Percentiles rank a stretch among this genome's conserved stretches.
phyloP scores from a whole-genome alignment of 2,113 vertebrate genomes.

The Propithecus coquereli region DNA sequence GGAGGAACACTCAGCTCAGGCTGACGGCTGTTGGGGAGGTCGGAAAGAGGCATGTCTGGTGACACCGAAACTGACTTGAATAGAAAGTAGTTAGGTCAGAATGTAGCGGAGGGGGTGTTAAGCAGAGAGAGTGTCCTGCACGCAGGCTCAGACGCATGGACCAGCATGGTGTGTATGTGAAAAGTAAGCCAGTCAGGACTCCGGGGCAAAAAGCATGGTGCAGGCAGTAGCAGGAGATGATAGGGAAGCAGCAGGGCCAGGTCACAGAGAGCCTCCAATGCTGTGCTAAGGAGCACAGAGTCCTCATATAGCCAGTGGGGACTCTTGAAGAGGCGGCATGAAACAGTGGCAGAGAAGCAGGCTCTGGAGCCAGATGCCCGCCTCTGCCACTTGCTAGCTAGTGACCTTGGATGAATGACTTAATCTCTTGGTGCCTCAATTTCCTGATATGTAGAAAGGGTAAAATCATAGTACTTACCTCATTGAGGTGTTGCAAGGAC shows the following conservation, averaged over 20 bases:
- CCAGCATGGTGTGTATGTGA: neutral
- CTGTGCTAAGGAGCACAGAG: neutral
- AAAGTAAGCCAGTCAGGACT: neutral
- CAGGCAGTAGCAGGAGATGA: neutral
- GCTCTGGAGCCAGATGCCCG: neutral
- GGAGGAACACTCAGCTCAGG: neutral
- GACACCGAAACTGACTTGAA: neutral
- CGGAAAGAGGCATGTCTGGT: neutral
- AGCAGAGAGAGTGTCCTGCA: neutral
- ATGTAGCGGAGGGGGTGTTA: neutral
- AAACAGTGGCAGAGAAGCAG: neutral
- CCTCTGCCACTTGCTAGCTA: neutral
- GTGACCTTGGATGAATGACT: neutral
- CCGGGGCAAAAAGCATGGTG: neutral
- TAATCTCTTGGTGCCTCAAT: neutral
- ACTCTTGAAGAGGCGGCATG: neutral
- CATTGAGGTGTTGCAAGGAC: neutral
- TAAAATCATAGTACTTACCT: neutral
- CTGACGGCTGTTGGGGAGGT: neutral
- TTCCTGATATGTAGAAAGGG: neutral
- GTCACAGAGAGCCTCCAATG: neutral
- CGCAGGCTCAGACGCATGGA: fast-evolving
- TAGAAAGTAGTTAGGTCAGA: neutral
- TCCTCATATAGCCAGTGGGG: neutral
- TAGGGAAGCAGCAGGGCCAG: neutral